A percentile compares a stretch with the other conserved stretches of the same genome.
Evolutionary conservation across 1,140 invertebrate genomes (phyloP).

Genomic region (Sogatella furcifera): DNA sequence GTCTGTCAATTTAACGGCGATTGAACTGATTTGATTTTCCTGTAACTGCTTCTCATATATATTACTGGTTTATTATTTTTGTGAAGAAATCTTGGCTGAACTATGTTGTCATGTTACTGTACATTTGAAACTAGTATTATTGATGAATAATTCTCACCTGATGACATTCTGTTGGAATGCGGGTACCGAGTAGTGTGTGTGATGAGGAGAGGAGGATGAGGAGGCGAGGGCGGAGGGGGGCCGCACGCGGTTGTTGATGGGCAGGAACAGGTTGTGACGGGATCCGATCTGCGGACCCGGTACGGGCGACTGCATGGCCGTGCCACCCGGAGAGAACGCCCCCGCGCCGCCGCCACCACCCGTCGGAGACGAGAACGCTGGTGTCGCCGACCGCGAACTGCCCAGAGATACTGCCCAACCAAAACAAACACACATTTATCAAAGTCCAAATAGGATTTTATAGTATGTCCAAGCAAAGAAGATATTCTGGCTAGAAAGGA

Average conservation of each 20-base stretch:
- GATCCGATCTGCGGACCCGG: slow-evolving; percentile 46
- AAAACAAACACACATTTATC: no score
- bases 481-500: no score
- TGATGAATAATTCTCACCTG: slow-evolving; percentile 34
- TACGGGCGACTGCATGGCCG: slow-evolving; percentile 50
- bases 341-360: slow-evolving; percentile 26
- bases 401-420: slow-evolving; percentile 67
- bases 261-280: slow-evolving; percentile 73
- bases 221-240: slow-evolving; percentile 29
- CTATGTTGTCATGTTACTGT: no score
- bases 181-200: slow-evolving; percentile 30
- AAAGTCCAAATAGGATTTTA: no score
- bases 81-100: no score
- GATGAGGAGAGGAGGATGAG: no score
- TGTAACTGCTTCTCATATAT: no score
- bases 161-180: slow-evolving; percentile 40
- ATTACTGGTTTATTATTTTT: no score
- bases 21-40: no score
- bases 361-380: slow-evolving; percentile 71
- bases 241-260: slow-evolving; percentile 57
- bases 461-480: no score
- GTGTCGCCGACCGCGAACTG: slow-evolving; percentile 80
- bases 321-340: slow-evolving; percentile 48
- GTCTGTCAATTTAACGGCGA: no score
- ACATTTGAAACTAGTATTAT: no score